These are phyloP conservation scores for Eonycteris spelaea DNA, from an alignment of 2,113 vertebrate species.

Conservation along the genomic window DNA sequence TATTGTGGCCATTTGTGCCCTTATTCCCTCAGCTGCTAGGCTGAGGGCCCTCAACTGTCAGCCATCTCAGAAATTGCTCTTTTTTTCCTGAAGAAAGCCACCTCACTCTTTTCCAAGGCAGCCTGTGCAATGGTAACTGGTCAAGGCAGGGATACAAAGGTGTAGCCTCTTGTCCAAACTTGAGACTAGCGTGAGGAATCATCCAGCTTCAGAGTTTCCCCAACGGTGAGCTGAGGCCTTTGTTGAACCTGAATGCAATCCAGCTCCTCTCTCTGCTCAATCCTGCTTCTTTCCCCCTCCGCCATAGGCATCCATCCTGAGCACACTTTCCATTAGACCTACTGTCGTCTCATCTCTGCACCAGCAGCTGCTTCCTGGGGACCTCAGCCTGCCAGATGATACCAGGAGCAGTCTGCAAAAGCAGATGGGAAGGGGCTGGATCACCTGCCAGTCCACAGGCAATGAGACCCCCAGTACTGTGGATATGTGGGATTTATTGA, in stretches of 20 bases:
- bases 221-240: neutral
- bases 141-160: neutral
- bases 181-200: neutral
- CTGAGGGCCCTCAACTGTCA: neutral
- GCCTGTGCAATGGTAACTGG: neutral
- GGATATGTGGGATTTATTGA: rapidly evolving
- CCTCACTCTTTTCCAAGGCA: neutral
- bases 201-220: neutral
- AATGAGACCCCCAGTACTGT: neutral
- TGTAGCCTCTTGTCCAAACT: neutral
- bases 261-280: neutral
- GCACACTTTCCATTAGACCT: neutral
- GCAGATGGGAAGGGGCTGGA: neutral
- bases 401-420: neutral
- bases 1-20: neutral
- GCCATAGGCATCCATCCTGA: neutral
- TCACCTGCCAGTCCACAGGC: too few species aligned
- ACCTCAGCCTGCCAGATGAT: neutral
- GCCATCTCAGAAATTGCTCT: neutral
- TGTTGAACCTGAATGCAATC: neutral
- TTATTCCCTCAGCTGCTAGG: neutral
- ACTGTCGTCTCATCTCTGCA: neutral
- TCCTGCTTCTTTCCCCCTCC: neutral
- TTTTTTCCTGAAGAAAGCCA: neutral
- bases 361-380: neutral